Percentiles rank a stretch among this genome's conserved stretches.
These are phyloP conservation scores for Lacanobia oleracea DNA, from an alignment of 2,888 invertebrate genomes.

Conservation along the genomic window DNA sequence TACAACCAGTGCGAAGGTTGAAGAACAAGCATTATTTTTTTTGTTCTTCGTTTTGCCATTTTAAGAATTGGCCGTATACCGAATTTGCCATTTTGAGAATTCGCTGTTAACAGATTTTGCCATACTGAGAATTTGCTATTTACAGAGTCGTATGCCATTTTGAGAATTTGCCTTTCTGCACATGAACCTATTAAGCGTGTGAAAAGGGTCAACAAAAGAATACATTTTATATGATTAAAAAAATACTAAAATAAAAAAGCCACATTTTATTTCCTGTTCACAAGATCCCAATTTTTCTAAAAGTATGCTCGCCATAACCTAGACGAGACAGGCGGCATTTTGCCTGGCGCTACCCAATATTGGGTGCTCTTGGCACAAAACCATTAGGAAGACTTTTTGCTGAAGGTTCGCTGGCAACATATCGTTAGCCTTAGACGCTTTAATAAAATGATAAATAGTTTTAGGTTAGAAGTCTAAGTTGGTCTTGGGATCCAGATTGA, in stretches of 20 bases:
- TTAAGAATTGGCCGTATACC: no score
- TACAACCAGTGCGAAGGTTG: no score
- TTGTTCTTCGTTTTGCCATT: no score
- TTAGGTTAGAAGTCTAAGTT: slow-evolving; percentile 7
- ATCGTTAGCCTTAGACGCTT: slow-evolving; percentile 7
- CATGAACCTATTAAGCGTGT: neutral
- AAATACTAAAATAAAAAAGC: neutral
- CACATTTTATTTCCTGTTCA: no score
- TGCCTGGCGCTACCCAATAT: slow-evolving; percentile 2
- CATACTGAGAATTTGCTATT: no score
- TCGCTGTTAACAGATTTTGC: no score
- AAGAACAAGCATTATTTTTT: no score
- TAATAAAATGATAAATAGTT: slow-evolving; percentile 42
- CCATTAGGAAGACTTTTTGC: slow-evolving; percentile 46
- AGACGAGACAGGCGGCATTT: neutral
- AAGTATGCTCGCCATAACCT: neutral
- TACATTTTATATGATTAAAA: neutral
- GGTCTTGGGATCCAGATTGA: neutral
- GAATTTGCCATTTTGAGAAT: no score
- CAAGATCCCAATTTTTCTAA: neutral
- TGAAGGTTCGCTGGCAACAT: slow-evolving; percentile 23
- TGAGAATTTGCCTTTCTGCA: no score
- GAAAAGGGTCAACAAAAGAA: slow-evolving; percentile 17
- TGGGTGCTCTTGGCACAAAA: slow-evolving; percentile 15
- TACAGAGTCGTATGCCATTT: no score